Conservation (phyloP, 2,113 vertebrate species). For the Apodemus speciosus region DNA sequence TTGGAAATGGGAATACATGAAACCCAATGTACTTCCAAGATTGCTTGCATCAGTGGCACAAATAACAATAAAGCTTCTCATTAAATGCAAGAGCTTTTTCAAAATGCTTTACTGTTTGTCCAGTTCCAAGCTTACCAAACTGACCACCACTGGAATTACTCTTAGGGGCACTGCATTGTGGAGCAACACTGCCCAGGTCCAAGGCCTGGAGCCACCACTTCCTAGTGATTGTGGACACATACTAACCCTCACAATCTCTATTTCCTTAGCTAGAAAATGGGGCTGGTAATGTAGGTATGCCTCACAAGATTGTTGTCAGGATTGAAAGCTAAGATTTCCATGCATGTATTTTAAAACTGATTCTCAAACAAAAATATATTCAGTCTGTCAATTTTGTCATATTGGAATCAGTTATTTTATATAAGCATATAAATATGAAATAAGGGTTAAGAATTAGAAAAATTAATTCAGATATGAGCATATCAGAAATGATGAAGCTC, state of each 20-base stretch:
- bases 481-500: neutral
- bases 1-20: neutral
- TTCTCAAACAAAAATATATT: neutral
- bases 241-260: neutral
- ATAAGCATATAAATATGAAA: slow-evolving; percentile 39
- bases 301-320: neutral
- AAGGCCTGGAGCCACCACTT: neutral
- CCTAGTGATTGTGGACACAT: neutral
- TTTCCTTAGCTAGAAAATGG: neutral
- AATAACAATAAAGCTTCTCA: slow-evolving; percentile 26
- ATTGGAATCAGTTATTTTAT: neutral
- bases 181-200: neutral
- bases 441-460: neutral
- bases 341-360: neutral
- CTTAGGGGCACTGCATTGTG: neutral
- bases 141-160: neutral
- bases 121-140: neutral
- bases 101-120: neutral
- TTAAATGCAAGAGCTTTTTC: slow-evolving; percentile 37
- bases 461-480: neutral
- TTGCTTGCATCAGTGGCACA: neutral
- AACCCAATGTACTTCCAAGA: neutral
- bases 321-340: neutral
- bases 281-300: neutral
- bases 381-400: neutral